Evolutionary conservation across 2,797 vertebrate species (phyloP).

Genomic region (Neostethus bicornis): DNA sequence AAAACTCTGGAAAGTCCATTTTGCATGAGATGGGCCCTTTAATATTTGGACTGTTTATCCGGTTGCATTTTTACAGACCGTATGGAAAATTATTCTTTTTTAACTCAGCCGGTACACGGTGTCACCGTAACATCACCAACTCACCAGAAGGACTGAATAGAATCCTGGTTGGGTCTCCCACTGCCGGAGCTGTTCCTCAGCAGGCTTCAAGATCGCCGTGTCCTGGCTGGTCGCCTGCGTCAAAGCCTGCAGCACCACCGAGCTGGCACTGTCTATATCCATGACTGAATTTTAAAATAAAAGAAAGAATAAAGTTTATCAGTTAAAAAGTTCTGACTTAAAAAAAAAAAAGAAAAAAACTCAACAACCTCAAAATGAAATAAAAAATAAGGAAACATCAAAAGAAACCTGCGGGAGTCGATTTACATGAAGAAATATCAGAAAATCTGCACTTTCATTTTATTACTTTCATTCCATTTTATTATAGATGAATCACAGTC

Average conservation of each 20-base stretch:
- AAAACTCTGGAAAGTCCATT: too few relatives aligned
- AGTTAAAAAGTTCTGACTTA: conserved; percentile 30
- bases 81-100: too few relatives aligned
- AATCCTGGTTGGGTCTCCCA: conserved; percentile 98
- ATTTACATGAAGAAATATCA: conserved; percentile 32
- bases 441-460: conserved; percentile 19
- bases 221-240: conserved; percentile 97
- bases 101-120: too few relatives aligned
- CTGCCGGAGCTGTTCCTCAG: conserved; percentile 93
- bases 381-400: conserved; percentile 26
- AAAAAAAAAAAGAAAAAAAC: conserved; percentile 8
- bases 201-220: conserved; percentile 92
- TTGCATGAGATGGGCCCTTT: too few relatives aligned
- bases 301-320: too few relatives aligned
- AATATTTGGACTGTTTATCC: too few relatives aligned
- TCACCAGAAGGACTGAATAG: conserved; percentile 95
- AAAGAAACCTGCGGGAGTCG: conserved; percentile 26
- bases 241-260: conserved; percentile 92
- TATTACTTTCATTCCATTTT: conserved; percentile 22
- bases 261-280: conserved; percentile 94
- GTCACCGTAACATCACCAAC: conserved; percentile 28
- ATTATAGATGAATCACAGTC: conserved; percentile 50
- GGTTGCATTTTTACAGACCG: too few relatives aligned
- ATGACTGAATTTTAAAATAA: conserved; percentile 72
- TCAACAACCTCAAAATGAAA: conserved; percentile 9